Evolutionary conservation across 2,113 vertebrate species (phyloP).

Genomic region (Nothocercus nigrocapillus): DNA sequence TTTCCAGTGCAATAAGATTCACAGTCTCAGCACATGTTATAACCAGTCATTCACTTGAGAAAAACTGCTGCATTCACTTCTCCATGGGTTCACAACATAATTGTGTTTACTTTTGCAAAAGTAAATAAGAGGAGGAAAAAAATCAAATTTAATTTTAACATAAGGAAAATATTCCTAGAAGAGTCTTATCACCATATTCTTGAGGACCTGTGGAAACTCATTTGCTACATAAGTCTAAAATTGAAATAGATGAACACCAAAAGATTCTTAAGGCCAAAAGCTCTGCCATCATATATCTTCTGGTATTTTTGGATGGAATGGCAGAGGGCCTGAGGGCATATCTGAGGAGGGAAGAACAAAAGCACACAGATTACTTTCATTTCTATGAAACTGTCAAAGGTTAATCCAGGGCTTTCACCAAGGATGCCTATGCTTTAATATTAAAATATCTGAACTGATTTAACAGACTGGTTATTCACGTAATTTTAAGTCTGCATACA

Average conservation of each 20-base stretch:
- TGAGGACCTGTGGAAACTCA: background rate
- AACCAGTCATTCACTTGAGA: background rate
- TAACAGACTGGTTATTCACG: background rate
- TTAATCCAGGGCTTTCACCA: background rate
- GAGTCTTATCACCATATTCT: background rate
- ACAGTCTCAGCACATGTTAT: background rate
- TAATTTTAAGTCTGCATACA: background rate
- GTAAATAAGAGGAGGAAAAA: background rate
- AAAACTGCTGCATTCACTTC: background rate
- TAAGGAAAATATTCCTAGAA: background rate
- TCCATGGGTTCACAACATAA: background rate
- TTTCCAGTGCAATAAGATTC: background rate
- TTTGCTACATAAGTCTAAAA: conserved; percentile 8
- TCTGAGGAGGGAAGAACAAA: background rate
- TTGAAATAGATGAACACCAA: background rate
- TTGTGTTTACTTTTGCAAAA: background rate
- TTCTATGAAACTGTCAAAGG: background rate
- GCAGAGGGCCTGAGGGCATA: background rate
- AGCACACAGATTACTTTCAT: background rate
- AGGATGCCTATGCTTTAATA: background rate
- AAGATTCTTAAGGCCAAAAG: background rate
- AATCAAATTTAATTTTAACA: background rate
- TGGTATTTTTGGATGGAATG: background rate
- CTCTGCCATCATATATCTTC: background rate
- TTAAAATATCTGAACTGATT: background rate